These are phyloP conservation scores for Cyanistes caeruleus DNA, from an alignment of 2,113 vertebrate species.

Conservation along the genomic window DNA sequence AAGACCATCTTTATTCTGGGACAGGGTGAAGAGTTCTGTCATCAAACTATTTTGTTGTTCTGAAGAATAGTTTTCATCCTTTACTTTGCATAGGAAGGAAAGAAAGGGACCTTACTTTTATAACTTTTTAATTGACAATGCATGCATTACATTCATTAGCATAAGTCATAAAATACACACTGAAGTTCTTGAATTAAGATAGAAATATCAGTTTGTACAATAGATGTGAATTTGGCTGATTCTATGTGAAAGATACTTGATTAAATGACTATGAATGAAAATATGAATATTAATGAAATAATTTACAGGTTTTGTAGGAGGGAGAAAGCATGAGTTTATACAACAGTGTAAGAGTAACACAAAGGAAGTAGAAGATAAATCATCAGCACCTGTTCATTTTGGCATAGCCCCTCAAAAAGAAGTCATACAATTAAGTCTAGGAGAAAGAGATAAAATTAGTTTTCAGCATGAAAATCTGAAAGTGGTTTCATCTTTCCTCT, in stretches of 20 bases:
- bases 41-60: neutral
- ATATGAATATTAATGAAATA: neutral
- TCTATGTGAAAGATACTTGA: neutral
- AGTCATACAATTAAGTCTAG: constrained; percentile 18
- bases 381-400: constrained; percentile 36
- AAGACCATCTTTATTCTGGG: neutral
- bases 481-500: constrained; percentile 44
- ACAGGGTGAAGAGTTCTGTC: neutral
- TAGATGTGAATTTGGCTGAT: neutral
- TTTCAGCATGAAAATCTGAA: constrained; percentile 44
- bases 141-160: neutral
- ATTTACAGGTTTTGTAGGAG: constrained; percentile 65
- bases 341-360: constrained; percentile 63
- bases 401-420: constrained; percentile 29
- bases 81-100: neutral
- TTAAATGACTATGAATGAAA: neutral
- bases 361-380: constrained; percentile 44
- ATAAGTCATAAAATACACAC: neutral
- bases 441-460: constrained; percentile 26
- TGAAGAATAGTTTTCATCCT: neutral
- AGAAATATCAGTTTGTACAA: neutral
- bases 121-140: neutral
- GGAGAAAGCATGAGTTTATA: constrained; percentile 64
- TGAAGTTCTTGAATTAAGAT: neutral
- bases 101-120: neutral